Conservation (phyloP, 2,888 invertebrate genomes). For the Pecten maximus region DNA sequence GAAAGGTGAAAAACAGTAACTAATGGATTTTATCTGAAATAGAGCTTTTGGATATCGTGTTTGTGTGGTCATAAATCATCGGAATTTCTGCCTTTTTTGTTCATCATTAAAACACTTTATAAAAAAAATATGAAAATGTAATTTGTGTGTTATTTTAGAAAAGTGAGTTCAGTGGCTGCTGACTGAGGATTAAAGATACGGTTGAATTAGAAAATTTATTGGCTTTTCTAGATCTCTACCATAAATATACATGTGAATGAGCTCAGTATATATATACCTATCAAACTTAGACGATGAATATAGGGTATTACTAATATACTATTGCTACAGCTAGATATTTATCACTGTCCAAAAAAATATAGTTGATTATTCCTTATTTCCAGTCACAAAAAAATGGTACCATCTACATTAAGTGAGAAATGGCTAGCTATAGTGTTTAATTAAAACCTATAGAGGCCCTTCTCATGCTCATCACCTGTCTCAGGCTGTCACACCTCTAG, state of each 20-base stretch:
- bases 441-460: neutral
- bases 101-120: neutral
- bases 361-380: neutral
- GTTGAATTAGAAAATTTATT: neutral
- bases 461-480: neutral
- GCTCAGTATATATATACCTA: too few relatives aligned
- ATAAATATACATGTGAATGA: too few relatives aligned
- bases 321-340: neutral
- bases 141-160: neutral
- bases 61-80: neutral
- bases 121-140: neutral
- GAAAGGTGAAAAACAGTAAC: neutral
- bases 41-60: neutral
- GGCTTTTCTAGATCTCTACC: neutral
- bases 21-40: constrained; percentile 27
- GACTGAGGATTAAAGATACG: neutral
- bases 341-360: neutral
- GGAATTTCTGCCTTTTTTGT: neutral
- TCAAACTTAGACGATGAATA: neutral
- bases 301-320: neutral
- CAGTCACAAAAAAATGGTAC: neutral
- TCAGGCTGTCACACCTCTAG: neutral
- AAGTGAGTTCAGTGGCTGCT: neutral
- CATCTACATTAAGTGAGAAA: too few relatives aligned
- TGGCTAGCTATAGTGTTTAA: neutral